phyloP scores from a whole-genome alignment of 2,113 vertebrate genomes.

The human region DNA sequence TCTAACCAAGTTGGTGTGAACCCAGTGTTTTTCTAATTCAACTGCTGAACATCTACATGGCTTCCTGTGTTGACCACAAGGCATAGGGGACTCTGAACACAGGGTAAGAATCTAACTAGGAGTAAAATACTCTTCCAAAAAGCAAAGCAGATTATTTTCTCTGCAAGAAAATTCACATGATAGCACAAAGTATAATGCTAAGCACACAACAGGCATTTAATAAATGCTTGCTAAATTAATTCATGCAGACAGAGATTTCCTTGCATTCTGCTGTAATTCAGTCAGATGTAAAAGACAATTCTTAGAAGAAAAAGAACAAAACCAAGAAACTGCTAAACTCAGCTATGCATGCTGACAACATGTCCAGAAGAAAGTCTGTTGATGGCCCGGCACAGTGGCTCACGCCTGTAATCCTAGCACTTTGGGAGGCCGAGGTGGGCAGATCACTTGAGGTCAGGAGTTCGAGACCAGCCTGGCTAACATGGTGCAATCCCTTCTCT shows the following conservation, averaged over 20 bases:
- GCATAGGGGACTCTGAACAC: not conserved
- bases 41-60: not conserved
- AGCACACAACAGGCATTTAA: not conserved
- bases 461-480: too few species aligned
- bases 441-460: too few species aligned
- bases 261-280: slow-evolving; percentile 29
- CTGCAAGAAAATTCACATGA: slow-evolving; percentile 45
- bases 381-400: too few species aligned
- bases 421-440: too few species aligned
- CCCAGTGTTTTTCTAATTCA: not conserved
- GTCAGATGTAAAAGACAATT: slow-evolving; percentile 37
- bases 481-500: too few species aligned
- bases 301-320: slow-evolving; percentile 9
- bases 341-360: not conserved
- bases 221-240: slow-evolving; percentile 42
- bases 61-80: not conserved
- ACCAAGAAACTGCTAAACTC: not conserved
- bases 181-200: not conserved
- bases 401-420: too few species aligned
- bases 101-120: not conserved
- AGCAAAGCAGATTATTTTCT: slow-evolving; percentile 44
- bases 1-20: not conserved
- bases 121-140: slow-evolving; percentile 25
- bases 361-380: not conserved
- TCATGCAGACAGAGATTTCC: not conserved